Base-by-base conservation (phyloP, 2,888 invertebrate genomes). In the Adelognathus sp. region DNA sequence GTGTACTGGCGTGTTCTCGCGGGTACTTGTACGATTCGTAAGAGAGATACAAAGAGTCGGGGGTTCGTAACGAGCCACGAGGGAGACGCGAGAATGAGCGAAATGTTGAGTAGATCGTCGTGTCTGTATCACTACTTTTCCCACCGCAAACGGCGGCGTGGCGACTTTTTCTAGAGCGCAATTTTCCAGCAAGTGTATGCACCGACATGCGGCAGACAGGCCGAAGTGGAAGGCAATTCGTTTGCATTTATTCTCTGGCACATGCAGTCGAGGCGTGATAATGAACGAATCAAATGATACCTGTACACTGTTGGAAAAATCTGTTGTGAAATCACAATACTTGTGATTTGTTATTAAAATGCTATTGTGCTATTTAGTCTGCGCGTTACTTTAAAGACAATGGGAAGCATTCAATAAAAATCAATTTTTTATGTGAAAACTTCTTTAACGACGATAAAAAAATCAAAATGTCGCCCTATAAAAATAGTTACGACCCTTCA, bases 161-260 rank as follows among this genome's bases (percentile, higher is more conserved):
- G 31, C 50, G 16, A 39, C 18, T 60, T 77, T 72, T 72, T 54
- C 70, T 60, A 31, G 77, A 79, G 84, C 83, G 86, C 80, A 83
- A 83, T 85, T 85, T 83, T 77, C 64, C 58, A 76, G 76, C 72
- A 81, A 86, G 82, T 84, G 86, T 89, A 91, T 91, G 90, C 90
- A 85, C 79, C 82, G 86, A 82, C 90, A 90, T 90, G 89, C 87
- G 73, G 83, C 84, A 89, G 88, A 89, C 89, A 86, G 85, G 87
- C 88, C 84, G 82, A 89, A 85, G 46, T 16, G 61, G 64, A 63
- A 39, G 18, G 75, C 64, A 73, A 78, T 80, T 79, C 58, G 66
- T 76, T 31, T 27, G 78, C 84, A 88, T 88, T 88, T 86, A 90
- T 89, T 89, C 86, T 88, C 84, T 79, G 80, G 84, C 80, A 82